These are phyloP conservation scores for Hexactinellida sp. DNA, from an alignment of 37 sponge, comb jelly and placozoan species.

Conservation along the genomic window DNA sequence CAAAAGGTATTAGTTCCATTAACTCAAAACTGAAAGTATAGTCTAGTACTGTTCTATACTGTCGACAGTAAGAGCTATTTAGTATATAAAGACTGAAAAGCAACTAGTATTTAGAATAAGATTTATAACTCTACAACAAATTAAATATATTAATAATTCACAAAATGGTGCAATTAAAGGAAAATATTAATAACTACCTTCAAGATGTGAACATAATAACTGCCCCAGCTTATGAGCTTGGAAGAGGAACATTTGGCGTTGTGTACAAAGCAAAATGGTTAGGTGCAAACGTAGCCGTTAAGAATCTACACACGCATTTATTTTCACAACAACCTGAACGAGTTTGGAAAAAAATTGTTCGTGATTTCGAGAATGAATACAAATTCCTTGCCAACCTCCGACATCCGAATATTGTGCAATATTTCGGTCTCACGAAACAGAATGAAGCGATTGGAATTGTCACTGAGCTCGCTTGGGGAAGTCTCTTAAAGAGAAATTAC, in stretches of 20 bases:
- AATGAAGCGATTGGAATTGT: constrained; percentile 31
- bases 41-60: too few species aligned
- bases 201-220: constrained; percentile 8
- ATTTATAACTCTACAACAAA: neutral
- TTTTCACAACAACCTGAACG: constrained; percentile 13
- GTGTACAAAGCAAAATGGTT: constrained; percentile 37
- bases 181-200: neutral
- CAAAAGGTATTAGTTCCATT: too few species aligned
- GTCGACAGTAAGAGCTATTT: too few species aligned
- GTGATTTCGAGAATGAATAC: constrained; percentile 28
- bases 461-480: constrained; percentile 29
- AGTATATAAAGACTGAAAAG: too few species aligned
- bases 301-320: constrained; percentile 34
- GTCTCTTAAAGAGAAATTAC: constrained; percentile 27
- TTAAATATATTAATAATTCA: neutral
- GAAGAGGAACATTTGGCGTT: constrained; percentile 42
- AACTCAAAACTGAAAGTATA: too few species aligned
- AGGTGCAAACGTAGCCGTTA: constrained; percentile 42
- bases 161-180: neutral
- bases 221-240: constrained; percentile 12
- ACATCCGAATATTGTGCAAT: constrained; percentile 67
- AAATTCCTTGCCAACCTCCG: constrained; percentile 26
- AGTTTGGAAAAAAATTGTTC: constrained; percentile 13
- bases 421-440: constrained; percentile 30
- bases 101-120: neutral